Conservation (phyloP, 2,113 vertebrate species). For the Poeciliopsis turrubarensis region DNA sequence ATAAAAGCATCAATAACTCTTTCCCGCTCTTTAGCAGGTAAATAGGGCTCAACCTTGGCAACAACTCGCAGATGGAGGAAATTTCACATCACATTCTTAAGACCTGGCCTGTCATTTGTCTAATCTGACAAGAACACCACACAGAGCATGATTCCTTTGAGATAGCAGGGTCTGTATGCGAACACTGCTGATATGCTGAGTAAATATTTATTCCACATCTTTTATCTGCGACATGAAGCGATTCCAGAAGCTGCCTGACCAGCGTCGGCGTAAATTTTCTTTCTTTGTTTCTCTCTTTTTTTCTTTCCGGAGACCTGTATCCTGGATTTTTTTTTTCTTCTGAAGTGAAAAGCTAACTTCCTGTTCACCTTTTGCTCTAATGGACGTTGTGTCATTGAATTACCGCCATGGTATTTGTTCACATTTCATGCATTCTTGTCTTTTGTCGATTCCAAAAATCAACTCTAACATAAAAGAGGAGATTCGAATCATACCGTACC, state of each 20-base stretch:
- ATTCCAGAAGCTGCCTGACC: neutral
- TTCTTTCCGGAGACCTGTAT: neutral
- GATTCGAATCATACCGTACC: neutral
- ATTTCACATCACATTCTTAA: neutral
- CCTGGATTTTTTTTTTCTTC: neutral
- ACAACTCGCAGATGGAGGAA: neutral
- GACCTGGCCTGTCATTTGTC: neutral
- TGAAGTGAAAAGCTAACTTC: neutral
- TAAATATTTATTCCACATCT: neutral
- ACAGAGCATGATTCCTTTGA: neutral
- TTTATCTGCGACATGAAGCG: neutral
- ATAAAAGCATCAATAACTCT: neutral
- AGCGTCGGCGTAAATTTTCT: neutral
- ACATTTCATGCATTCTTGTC: neutral
- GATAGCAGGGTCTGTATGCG: neutral
- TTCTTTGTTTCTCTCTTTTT: neutral
- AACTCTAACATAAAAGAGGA: neutral
- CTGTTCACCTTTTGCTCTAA: neutral
- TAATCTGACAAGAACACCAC: neutral
- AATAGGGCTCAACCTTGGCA: neutral
- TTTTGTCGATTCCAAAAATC: neutral
- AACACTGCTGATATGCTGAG: neutral
- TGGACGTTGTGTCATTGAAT: neutral
- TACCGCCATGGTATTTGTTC: too few species aligned
- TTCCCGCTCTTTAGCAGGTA: neutral